Evolutionary conservation across 2,888 invertebrate genomes (phyloP).

Genomic region (Mamestra brassicae): DNA sequence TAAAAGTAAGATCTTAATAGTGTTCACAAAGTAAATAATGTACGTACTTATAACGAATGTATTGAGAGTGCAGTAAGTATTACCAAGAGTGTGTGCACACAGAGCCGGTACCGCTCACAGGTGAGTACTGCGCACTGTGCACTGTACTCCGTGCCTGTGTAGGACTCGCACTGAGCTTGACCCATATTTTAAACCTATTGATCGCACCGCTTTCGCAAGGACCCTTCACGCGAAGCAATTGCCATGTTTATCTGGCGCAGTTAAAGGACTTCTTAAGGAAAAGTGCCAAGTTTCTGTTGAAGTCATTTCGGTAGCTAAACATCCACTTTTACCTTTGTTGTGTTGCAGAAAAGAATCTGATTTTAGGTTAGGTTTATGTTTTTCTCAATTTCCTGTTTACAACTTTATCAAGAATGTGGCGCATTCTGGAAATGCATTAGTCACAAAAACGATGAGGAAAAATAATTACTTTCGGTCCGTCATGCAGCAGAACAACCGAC

Average conservation of each 20-base stretch:
- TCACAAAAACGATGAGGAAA: not conserved
- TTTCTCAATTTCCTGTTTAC: conserved; percentile 10
- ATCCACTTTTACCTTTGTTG: not conserved
- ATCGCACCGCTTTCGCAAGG: conserved; percentile 70
- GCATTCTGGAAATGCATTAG: not conserved
- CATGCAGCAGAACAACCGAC: not conserved
- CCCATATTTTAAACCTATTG: conserved; percentile 83
- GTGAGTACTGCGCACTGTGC: conserved; percentile 46
- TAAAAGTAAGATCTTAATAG: not conserved
- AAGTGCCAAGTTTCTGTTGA: conserved; percentile 27
- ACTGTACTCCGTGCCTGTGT: conserved; percentile 26
- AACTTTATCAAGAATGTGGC: not conserved
- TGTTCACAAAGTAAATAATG: conserved; percentile 4
- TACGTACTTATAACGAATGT: conserved; percentile 1
- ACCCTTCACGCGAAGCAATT: conserved; percentile 61
- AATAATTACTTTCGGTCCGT: not conserved
- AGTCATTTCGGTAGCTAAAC: conserved; percentile 29
- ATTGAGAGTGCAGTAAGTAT: conserved; percentile 29
- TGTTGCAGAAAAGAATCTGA: not conserved
- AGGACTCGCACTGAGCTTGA: conserved; percentile 76
- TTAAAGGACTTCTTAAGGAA: conserved; percentile 52
- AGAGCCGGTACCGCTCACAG: conserved; percentile 23
- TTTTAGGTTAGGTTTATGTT: not conserved
- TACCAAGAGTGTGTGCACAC: conserved; percentile 30
- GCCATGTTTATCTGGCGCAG: conserved; percentile 54